Evolutionary conservation across 2,113 vertebrate species (phyloP).

Genomic region (Cyanoramphus novaezelandiae): DNA sequence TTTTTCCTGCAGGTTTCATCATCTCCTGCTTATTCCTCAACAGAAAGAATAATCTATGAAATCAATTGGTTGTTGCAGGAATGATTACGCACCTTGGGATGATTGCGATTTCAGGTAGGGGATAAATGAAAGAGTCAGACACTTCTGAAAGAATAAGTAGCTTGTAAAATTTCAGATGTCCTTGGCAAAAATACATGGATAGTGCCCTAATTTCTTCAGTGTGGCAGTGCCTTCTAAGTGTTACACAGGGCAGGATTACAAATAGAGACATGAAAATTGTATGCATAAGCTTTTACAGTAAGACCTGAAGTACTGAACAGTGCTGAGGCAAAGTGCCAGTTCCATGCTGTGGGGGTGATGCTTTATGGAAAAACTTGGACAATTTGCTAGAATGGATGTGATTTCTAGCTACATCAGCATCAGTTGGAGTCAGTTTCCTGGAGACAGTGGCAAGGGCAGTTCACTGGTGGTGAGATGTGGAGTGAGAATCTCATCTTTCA

Average conservation of each 20-base stretch:
- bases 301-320: not conserved
- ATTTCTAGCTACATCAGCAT: not conserved
- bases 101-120: not conserved
- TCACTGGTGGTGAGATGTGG: not conserved
- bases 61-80: not conserved
- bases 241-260: not conserved
- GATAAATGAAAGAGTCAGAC: not conserved
- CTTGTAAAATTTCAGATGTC: conserved; percentile 3
- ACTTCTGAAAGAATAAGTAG: not conserved
- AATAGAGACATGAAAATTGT: not conserved
- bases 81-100: not conserved
- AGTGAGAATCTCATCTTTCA: not conserved
- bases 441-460: not conserved
- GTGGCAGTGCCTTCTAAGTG: not conserved
- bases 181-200: not conserved
- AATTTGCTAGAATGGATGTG: not conserved
- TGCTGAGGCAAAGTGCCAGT: not conserved
- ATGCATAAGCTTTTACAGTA: not conserved
- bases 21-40: not conserved
- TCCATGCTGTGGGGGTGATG: not conserved
- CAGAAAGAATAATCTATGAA: not conserved
- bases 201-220: not conserved
- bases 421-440: not conserved
- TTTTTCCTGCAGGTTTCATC: not conserved
- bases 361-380: not conserved